A percentile compares a stretch with the other conserved stretches of the same genome.
Evolutionary conservation across 1,140 invertebrate species (phyloP).

Genomic region (Goniozus legneri): DNA sequence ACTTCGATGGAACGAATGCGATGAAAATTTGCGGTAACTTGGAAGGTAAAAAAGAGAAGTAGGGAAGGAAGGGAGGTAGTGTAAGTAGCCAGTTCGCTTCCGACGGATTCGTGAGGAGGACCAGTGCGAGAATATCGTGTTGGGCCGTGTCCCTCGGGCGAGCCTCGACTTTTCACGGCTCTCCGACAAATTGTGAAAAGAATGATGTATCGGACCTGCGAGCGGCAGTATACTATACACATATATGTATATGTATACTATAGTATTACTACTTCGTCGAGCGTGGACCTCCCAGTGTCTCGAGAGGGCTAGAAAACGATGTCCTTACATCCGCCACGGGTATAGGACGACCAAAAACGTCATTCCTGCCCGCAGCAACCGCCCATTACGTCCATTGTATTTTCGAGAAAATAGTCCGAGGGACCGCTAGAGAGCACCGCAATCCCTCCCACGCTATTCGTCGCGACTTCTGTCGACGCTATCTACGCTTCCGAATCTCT

Average conservation of each 20-base stretch:
- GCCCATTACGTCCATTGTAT: constrained; percentile 33
- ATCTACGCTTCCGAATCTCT: neutral
- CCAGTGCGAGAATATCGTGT: constrained; percentile 10
- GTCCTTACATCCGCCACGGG: constrained; percentile 24
- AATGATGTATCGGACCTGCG: constrained; percentile 42
- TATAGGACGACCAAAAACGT: constrained; percentile 28
- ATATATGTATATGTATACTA: too few relatives aligned
- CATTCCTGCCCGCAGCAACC: constrained; percentile 36
- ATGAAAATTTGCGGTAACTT: constrained; percentile 38
- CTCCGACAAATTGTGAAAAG: constrained; percentile 43
- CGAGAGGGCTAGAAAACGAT: constrained; percentile 12
- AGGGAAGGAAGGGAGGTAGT: too few relatives aligned
- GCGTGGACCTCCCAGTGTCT: constrained; percentile 39
- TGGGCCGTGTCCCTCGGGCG: constrained; percentile 8
- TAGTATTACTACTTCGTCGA: too few relatives aligned
- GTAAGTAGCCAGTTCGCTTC: constrained; percentile 45
- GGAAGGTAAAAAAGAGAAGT: too few relatives aligned
- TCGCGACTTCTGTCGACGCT: neutral
- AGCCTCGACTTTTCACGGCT: constrained; percentile 43
- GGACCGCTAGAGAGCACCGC: too few relatives aligned
- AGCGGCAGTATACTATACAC: too few relatives aligned
- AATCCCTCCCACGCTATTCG: too few relatives aligned
- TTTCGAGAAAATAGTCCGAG: constrained; percentile 21
- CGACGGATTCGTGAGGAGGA: constrained; percentile 19
- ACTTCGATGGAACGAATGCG: too few relatives aligned